These are phyloP conservation scores for Drosophila arizonae DNA, from an alignment of 1,140 invertebrate genomes.

Conservation along the genomic window DNA sequence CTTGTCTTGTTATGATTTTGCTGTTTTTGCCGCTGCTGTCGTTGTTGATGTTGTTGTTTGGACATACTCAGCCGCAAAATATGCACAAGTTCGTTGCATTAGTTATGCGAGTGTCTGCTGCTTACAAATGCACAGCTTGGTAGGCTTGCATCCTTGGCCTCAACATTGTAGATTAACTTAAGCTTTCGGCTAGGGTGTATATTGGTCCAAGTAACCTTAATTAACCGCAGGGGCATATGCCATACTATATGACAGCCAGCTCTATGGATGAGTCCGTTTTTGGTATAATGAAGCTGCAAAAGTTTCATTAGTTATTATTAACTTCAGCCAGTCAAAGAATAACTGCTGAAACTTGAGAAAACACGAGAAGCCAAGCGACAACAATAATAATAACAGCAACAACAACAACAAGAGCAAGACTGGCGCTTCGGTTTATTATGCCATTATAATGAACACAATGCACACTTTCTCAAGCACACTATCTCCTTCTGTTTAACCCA, in stretches of 20 bases:
- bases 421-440: conserved; percentile 72
- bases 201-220: conserved; percentile 51
- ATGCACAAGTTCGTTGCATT: conserved; percentile 63
- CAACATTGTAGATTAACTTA: neutral
- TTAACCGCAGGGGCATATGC: conserved; percentile 42
- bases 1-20: conserved; percentile 18
- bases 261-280: neutral
- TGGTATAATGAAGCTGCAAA: conserved; percentile 44
- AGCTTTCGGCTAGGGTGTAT: neutral
- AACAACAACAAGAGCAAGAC: conserved; percentile 3
- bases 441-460: conserved; percentile 80
- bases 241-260: neutral
- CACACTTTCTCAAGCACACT: conserved; percentile 50
- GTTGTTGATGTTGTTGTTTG: neutral
- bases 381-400: conserved; percentile 25
- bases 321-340: conserved; percentile 39
- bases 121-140: neutral
- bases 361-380: conserved; percentile 27
- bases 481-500: neutral
- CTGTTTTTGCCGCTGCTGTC: conserved; percentile 31
- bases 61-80: conserved; percentile 49
- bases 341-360: conserved; percentile 34
- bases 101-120: conserved; percentile 28
- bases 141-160: conserved; percentile 5
- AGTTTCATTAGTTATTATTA: conserved; percentile 41